Evolutionary conservation across 2,797 vertebrate species (phyloP).

Genomic region (Danio kyathit): DNA sequence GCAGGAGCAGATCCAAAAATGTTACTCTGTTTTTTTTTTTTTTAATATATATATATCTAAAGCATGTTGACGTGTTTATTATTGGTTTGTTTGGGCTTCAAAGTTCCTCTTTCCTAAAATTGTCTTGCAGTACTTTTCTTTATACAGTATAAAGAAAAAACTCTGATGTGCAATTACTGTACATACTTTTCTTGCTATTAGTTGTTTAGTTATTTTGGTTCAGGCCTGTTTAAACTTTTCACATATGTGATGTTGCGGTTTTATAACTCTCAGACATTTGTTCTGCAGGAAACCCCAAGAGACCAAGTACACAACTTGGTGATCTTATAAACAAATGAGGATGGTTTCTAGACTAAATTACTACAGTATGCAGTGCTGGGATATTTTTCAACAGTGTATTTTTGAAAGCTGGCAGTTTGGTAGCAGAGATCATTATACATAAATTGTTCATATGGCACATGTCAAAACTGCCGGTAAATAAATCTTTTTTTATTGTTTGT

Average conservation of each 20-base stretch:
- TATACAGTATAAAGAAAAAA: too few relatives aligned
- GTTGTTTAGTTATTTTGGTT: too few relatives aligned
- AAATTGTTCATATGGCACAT: conserved; percentile 11
- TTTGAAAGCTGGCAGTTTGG: conserved; percentile 17
- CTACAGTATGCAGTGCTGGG: not conserved
- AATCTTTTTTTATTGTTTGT: not conserved
- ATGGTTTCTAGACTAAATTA: not conserved
- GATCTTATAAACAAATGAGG: conserved; percentile 1
- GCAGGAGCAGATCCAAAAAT: too few relatives aligned
- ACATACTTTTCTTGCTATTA: too few relatives aligned
- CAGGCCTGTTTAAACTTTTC: conserved; percentile 17
- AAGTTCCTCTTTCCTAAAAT: too few relatives aligned
- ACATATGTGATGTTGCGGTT: not conserved
- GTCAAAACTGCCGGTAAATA: conserved; percentile 31
- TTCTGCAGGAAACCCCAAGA: not conserved
- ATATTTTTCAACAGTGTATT: not conserved
- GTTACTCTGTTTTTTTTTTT: too few relatives aligned
- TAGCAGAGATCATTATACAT: conserved; percentile 28
- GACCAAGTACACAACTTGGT: not conserved
- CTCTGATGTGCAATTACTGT: too few relatives aligned
- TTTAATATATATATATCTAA: too few relatives aligned
- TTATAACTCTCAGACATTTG: not conserved
- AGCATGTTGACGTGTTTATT: too few relatives aligned
- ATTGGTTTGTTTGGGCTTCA: too few relatives aligned
- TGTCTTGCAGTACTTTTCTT: too few relatives aligned